Evolutionary conservation across 2,113 vertebrate genomes (phyloP).

Genomic region (Capreolus pygargus): DNA sequence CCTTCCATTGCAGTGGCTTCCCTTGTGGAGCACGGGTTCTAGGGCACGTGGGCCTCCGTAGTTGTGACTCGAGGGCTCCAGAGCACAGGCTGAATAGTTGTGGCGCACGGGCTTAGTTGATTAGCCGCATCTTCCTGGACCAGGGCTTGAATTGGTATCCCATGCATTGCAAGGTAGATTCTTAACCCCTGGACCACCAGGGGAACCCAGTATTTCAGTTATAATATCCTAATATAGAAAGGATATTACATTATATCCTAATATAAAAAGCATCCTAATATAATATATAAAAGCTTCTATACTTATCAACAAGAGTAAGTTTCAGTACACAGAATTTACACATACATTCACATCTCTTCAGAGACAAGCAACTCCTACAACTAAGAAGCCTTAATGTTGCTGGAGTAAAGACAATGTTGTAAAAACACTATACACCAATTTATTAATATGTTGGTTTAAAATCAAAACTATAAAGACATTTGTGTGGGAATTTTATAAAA

Average conservation of each 20-base stretch:
- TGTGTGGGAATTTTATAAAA: neutral
- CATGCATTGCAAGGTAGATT: neutral
- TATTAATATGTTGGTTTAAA: neutral
- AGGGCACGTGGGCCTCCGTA: neutral
- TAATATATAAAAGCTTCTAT: neutral
- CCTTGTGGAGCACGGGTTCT: neutral
- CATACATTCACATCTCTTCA: neutral
- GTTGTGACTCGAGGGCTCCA: neutral
- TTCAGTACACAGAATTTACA: neutral
- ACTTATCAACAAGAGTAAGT: neutral
- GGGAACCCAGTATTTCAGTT: neutral
- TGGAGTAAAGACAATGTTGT: neutral
- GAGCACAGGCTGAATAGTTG: neutral
- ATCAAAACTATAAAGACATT: constrained; percentile 7
- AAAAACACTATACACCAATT: neutral
- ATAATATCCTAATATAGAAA: neutral
- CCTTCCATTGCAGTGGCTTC: neutral
- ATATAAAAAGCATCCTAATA: neutral
- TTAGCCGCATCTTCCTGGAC: accelerated
- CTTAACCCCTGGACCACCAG: neutral
- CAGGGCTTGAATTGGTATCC: neutral
- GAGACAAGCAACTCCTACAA: neutral
- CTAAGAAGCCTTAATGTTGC: neutral
- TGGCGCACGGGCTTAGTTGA: neutral
- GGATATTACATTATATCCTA: neutral